Conservation (phyloP, 2,113 vertebrate species). For the Thamnophis sirtalis region DNA sequence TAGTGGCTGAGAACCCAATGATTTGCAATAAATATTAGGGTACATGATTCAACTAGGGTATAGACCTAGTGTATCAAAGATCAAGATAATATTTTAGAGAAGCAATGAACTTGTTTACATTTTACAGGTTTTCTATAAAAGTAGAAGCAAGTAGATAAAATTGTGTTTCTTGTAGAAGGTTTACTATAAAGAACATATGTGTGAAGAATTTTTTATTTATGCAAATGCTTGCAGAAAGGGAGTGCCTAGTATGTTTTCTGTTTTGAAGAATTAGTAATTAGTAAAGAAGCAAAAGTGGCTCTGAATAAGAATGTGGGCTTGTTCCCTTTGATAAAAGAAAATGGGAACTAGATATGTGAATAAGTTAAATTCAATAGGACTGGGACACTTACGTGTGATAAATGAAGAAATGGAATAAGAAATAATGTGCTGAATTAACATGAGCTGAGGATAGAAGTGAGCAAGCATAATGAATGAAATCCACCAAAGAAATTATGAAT, state of each 20-base stretch:
- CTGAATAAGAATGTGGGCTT: background rate
- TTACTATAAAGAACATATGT: background rate
- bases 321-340: background rate
- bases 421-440: background rate
- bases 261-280: background rate
- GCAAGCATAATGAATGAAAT: background rate
- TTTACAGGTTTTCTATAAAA: background rate
- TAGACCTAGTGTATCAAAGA: background rate
- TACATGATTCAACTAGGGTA: background rate
- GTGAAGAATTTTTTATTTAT: background rate
- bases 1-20: background rate
- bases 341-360: background rate
- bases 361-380: background rate
- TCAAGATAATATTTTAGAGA: background rate
- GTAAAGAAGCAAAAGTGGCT: background rate
- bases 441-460: background rate
- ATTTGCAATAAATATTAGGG: background rate
- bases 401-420: background rate
- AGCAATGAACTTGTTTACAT: background rate
- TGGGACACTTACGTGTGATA: background rate
- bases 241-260: background rate
- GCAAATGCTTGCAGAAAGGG: background rate
- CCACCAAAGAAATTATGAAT: background rate
- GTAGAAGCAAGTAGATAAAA: background rate
- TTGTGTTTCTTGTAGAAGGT: background rate